phyloP scores from a whole-genome alignment of 2,888 invertebrate genomes.

The Orgyia antiqua region DNA sequence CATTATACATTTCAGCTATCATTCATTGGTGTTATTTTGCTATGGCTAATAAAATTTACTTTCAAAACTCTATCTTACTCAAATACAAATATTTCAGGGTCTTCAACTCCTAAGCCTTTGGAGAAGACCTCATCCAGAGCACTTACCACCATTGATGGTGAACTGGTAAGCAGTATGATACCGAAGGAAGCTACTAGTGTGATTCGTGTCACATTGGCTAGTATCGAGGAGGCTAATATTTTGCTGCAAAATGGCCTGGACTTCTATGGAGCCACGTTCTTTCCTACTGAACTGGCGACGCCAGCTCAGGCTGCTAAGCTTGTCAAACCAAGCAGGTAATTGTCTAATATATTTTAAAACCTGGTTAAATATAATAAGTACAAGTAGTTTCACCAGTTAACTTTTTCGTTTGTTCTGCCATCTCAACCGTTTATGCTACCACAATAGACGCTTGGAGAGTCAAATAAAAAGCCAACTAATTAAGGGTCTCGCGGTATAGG shows the following conservation, averaged over 20 bases:
- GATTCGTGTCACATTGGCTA: slow-evolving; percentile 85
- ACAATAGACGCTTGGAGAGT: too few relatives aligned
- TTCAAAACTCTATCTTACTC: too few relatives aligned
- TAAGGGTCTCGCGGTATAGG: too few relatives aligned
- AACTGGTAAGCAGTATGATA: slow-evolving; percentile 68
- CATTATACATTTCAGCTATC: too few relatives aligned
- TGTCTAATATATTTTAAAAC: neutral
- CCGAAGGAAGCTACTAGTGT: slow-evolving; percentile 81
- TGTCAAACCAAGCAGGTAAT: slow-evolving; percentile 72
- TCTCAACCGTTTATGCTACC: too few relatives aligned
- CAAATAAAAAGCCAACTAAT: too few relatives aligned
- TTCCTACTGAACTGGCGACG: slow-evolving; percentile 88
- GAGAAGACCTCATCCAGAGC: slow-evolving; percentile 60
- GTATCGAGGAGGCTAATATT: slow-evolving; percentile 86
- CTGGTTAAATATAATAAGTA: too few relatives aligned
- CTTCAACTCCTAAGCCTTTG: slow-evolving; percentile 61
- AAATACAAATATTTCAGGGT: slow-evolving; percentile 37
- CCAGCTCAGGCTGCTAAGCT: slow-evolving; percentile 81
- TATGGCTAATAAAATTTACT: too few relatives aligned
- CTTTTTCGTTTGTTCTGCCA: too few relatives aligned
- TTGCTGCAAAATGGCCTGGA: slow-evolving; percentile 90
- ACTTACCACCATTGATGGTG: slow-evolving; percentile 64
- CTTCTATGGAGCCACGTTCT: slow-evolving; percentile 92
- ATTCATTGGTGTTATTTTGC: too few relatives aligned
- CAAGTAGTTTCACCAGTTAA: too few relatives aligned